Evolutionary conservation across 1,140 invertebrate genomes (phyloP).

Genomic region (Callitettix versicolor): DNA sequence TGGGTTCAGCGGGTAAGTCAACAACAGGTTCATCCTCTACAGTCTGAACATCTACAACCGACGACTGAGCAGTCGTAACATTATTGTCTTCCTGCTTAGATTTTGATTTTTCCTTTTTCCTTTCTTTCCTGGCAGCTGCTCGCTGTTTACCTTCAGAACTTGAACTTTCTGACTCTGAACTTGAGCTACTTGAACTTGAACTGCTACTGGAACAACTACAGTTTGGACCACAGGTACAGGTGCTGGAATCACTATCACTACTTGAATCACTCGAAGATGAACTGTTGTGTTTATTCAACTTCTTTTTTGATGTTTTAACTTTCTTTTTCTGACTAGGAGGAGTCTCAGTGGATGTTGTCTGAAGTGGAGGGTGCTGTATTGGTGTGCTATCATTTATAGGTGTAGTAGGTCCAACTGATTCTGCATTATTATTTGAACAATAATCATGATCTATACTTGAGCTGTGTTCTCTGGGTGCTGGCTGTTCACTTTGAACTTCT

Average conservation of each 20-base stretch:
- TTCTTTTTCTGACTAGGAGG: conserved; percentile 28
- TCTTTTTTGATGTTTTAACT: conserved; percentile 35
- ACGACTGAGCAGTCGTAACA: conserved; percentile 4
- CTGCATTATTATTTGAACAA: background rate
- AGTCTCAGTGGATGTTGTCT: background rate
- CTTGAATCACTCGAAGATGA: conserved; percentile 58
- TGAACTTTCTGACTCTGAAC: conserved; percentile 52
- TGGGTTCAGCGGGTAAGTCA: conserved; percentile 22
- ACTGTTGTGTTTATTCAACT: conserved; percentile 30
- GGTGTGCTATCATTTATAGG: background rate
- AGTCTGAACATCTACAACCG: conserved; percentile 4
- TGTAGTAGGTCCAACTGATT: background rate
- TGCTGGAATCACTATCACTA: conserved; percentile 59
- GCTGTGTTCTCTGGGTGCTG: conserved; percentile 9
- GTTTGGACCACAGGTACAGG: conserved; percentile 66
- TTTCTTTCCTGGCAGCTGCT: conserved; percentile 34
- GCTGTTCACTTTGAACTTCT: background rate
- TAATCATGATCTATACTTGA: conserved; percentile 15
- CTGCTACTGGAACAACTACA: conserved; percentile 62
- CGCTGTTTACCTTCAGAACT: conserved; percentile 36
- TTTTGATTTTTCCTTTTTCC: conserved; percentile 30
- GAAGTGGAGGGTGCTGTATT: background rate
- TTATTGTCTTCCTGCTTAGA: conserved; percentile 30
- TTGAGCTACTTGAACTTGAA: conserved; percentile 49
- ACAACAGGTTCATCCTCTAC: conserved; percentile 13